A percentile compares a stretch with the other conserved stretches of the same genome.
phyloP scores from a whole-genome alignment of 2,797 vertebrate species.

The Ctenosaura bakeri region DNA sequence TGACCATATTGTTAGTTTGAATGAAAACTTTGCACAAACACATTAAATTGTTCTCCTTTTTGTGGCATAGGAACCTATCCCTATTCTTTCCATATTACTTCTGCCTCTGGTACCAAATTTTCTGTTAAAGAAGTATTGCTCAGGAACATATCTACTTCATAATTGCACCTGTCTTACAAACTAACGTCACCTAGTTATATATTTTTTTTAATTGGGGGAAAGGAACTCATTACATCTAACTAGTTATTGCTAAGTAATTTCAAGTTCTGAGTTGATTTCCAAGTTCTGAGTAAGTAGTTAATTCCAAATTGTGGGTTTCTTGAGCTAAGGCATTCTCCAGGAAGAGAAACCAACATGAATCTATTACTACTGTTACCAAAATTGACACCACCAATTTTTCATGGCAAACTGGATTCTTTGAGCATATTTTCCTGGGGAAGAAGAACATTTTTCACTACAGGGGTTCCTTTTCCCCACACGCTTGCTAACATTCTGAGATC shows the following conservation, averaged over 20 bases:
- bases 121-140: no score
- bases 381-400: conserved; percentile 17
- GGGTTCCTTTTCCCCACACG: background rate
- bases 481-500: conserved; percentile 41
- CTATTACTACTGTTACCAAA: background rate
- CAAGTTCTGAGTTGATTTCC: no score
- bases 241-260: background rate
- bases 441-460: conserved; percentile 8
- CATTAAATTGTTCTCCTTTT: no score
- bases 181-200: background rate
- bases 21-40: no score
- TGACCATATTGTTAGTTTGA: no score
- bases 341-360: conserved; percentile 7
- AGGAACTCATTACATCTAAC: background rate
- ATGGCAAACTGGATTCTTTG: background rate
- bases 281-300: no score
- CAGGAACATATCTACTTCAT: no score
- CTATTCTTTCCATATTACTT: no score
- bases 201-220: background rate
- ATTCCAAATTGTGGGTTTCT: background rate
- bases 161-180: background rate
- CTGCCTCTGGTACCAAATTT: no score
- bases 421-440: conserved; percentile 23
- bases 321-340: background rate
- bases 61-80: no score